These are phyloP conservation scores for Echinops telfairi DNA, from an alignment of 2,113 vertebrate species.

Conservation along the genomic window DNA sequence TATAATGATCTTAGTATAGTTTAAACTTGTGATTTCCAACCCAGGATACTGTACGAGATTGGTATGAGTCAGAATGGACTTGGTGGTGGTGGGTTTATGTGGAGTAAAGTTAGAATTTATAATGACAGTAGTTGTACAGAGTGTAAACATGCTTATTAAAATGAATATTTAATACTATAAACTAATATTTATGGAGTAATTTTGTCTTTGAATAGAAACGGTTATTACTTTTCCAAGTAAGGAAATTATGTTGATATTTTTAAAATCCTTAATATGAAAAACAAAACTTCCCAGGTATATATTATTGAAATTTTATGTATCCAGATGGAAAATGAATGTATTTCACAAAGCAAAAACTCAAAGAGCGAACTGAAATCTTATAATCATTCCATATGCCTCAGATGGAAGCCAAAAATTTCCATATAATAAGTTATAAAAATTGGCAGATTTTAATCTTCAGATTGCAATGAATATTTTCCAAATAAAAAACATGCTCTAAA, in stretches of 20 bases:
- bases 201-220: neutral
- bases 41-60: too few species aligned
- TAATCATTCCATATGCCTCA: accelerated
- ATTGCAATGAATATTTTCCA: neutral
- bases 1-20: too few species aligned
- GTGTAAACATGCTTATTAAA: neutral
- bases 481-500: neutral
- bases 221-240: neutral
- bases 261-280: neutral
- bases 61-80: too few species aligned
- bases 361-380: neutral
- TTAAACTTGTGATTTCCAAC: too few species aligned
- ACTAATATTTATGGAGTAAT: neutral
- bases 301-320: neutral
- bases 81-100: neutral
- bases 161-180: conserved; percentile 13
- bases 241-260: neutral
- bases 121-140: neutral
- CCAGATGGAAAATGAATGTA: neutral
- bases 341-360: neutral
- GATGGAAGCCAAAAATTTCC: accelerated
- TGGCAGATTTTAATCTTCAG: neutral
- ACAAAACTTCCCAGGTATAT: neutral
- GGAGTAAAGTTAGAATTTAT: neutral
- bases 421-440: neutral